These are phyloP conservation scores for Dicrurus megarhynchus DNA, from an alignment of 2,113 vertebrate species.

Conservation along the genomic window DNA sequence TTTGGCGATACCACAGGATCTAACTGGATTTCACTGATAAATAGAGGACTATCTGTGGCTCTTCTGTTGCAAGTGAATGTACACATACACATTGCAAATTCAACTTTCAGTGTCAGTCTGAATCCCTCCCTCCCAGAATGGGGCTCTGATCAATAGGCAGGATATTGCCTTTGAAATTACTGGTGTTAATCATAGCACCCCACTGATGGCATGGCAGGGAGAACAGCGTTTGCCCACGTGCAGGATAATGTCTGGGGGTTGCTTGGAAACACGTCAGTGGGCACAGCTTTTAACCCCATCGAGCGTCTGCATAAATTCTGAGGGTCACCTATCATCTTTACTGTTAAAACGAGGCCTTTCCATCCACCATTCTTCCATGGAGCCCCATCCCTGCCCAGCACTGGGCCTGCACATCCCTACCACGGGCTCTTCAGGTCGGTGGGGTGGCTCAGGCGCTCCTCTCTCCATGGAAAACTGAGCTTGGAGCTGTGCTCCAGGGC, in stretches of 20 bases:
- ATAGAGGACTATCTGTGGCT: not conserved
- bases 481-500: not conserved
- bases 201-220: not conserved
- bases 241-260: not conserved
- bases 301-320: not conserved
- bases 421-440: accelerated
- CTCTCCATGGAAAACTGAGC: not conserved
- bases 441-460: not conserved
- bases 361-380: not conserved
- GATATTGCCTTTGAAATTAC: not conserved
- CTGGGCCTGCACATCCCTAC: not conserved
- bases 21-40: not conserved
- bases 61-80: not conserved
- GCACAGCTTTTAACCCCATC: not conserved
- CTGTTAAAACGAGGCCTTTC: not conserved
- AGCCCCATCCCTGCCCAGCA: not conserved
- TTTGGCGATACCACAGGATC: not conserved
- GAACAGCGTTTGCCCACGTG: not conserved
- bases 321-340: not conserved
- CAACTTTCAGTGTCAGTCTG: not conserved
- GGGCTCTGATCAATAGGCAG: not conserved
- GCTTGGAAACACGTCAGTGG: not conserved
- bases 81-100: not conserved
- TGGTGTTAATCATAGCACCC: not conserved
- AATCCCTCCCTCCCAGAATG: not conserved